Percentiles rank a stretch among this genome's conserved stretches.
phyloP scores from a whole-genome alignment of 2,113 vertebrate genomes.

The Typhlomys cinereus region DNA sequence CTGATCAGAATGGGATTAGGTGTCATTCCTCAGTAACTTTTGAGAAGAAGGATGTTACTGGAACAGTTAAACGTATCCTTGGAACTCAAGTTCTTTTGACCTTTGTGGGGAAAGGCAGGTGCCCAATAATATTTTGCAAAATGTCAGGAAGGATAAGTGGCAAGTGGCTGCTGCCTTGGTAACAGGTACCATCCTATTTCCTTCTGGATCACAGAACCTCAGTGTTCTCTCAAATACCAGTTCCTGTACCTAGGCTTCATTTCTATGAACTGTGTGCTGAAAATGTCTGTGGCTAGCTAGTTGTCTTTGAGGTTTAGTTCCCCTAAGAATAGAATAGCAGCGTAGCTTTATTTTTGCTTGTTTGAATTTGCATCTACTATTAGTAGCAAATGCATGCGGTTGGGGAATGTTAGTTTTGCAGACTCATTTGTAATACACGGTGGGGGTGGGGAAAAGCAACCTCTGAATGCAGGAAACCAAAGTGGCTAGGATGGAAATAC shows the following conservation, averaged over 20 bases:
- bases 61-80: background rate
- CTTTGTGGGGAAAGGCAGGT: background rate
- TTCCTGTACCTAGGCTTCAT: background rate
- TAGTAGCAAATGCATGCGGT: background rate
- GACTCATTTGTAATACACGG: background rate
- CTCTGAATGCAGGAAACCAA: constrained; percentile 25
- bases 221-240: background rate
- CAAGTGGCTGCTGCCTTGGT: background rate
- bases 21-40: background rate
- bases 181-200: background rate
- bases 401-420: background rate
- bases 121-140: background rate
- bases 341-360: background rate
- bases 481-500: background rate
- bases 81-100: background rate
- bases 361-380: background rate
- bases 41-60: background rate
- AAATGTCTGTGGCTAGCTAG: background rate
- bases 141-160: background rate
- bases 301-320: background rate
- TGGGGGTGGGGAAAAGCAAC: background rate
- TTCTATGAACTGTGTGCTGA: background rate
- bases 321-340: background rate
- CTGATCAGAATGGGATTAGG: background rate
- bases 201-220: background rate